These are phyloP conservation scores for Gryllus longicercus DNA, from an alignment of 2,888 invertebrate species.

Conservation along the genomic window DNA sequence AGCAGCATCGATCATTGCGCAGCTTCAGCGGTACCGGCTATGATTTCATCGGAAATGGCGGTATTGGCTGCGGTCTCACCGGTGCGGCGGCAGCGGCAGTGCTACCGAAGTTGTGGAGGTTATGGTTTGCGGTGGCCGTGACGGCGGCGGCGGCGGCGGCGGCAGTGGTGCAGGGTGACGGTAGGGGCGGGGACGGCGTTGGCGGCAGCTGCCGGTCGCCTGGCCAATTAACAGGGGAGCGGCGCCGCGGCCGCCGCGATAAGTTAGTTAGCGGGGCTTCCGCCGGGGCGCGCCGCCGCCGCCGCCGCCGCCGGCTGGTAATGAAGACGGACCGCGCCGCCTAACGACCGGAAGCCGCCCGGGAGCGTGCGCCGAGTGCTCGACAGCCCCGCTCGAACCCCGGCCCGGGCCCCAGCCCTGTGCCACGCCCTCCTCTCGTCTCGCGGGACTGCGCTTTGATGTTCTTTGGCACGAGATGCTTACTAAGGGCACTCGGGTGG, in stretches of 20 bases:
- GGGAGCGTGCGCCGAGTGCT: neutral
- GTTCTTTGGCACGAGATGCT: too few species aligned
- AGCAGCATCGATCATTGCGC: too few species aligned
- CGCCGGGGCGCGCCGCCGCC: neutral
- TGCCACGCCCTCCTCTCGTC: too few species aligned
- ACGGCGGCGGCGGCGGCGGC: too few species aligned
- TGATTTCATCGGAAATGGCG: too few species aligned
- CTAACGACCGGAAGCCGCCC: slow-evolving; percentile 7
- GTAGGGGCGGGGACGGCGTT: neutral
- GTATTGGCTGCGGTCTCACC: too few species aligned
- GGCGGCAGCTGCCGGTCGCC: neutral
- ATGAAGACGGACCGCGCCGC: slow-evolving; percentile 1
- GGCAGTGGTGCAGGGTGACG: neutral
- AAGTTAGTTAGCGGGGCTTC: slow-evolving; percentile 17
- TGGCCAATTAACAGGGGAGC: neutral
- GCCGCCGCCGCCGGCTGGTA: neutral
- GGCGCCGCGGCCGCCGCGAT: neutral
- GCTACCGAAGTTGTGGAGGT: too few species aligned
- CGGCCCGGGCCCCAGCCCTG: neutral
- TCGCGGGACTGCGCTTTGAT: too few species aligned
- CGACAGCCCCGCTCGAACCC: neutral
- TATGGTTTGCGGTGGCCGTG: too few species aligned
- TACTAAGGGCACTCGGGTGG: too few species aligned
- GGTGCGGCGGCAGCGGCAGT: too few species aligned
- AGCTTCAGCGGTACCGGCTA: too few species aligned